Evolutionary conservation across 2,797 vertebrate genomes (phyloP).

Genomic region (Rhinella marina): DNA sequence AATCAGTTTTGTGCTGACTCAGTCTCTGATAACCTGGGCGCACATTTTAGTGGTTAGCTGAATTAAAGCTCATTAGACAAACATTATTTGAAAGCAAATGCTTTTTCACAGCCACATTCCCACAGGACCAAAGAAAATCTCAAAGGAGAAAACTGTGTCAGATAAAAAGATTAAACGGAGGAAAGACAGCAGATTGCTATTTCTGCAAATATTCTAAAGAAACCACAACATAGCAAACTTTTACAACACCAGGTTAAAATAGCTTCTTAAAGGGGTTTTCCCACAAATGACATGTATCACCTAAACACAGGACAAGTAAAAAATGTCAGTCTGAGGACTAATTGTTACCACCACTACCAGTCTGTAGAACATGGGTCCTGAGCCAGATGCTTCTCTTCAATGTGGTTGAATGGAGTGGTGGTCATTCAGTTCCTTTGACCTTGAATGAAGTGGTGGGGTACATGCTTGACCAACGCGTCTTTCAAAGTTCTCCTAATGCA

Average conservation of each 20-base stretch:
- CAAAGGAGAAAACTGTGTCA: conserved; percentile 39
- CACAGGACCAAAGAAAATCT: conserved; percentile 30
- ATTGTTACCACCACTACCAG: too few relatives aligned
- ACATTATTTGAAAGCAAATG: conserved; percentile 53
- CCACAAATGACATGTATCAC: background rate
- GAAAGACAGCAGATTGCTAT: conserved; percentile 35
- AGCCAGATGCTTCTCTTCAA: too few relatives aligned
- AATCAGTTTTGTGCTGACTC: conserved; percentile 33
- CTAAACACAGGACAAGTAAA: too few relatives aligned
- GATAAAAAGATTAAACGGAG: conserved; percentile 52
- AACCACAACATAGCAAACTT: background rate
- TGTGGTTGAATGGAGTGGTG: too few relatives aligned
- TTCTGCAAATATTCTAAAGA: background rate
- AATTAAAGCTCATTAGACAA: conserved; percentile 52
- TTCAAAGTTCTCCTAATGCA: too few relatives aligned
- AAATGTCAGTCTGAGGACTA: too few relatives aligned
- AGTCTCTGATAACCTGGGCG: background rate
- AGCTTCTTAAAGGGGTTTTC: background rate
- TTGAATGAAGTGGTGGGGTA: too few relatives aligned
- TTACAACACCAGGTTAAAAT: background rate
- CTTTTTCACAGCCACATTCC: background rate
- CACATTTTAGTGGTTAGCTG: conserved; percentile 22
- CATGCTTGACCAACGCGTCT: too few relatives aligned
- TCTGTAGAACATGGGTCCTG: too few relatives aligned
- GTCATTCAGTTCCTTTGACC: too few relatives aligned